Conservation (phyloP, 2,888 invertebrate genomes). For the Ashinkailepas kermadecensis region DNA sequence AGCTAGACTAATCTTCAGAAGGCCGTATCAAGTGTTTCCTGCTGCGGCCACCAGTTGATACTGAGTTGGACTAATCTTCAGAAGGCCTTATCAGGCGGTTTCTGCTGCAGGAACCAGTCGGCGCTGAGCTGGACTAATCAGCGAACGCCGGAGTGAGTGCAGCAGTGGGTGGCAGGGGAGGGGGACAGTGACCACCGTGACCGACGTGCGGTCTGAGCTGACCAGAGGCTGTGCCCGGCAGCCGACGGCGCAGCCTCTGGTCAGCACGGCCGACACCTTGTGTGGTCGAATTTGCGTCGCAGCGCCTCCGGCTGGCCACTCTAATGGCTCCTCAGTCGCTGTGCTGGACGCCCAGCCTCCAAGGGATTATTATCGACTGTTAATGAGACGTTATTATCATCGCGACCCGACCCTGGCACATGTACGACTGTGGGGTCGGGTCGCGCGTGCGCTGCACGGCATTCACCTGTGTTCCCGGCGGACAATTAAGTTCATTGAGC, state of each 20-base stretch:
- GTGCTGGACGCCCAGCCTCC: not conserved
- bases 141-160: too few species aligned
- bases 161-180: too few species aligned
- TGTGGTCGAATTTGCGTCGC: not conserved
- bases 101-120: too few species aligned
- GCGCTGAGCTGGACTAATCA: too few species aligned
- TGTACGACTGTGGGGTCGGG: not conserved
- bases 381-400: slow-evolving; percentile 13
- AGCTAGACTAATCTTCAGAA: too few species aligned
- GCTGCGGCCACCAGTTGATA: too few species aligned
- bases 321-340: not conserved
- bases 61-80: too few species aligned
- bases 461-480: not conserved
- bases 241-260: not conserved
- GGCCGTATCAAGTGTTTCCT: too few species aligned
- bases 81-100: too few species aligned
- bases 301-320: not conserved
- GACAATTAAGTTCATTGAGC: not conserved
- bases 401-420: not conserved
- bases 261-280: not conserved
- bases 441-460: not conserved
- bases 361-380: not conserved
- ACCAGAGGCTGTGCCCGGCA: too few species aligned
- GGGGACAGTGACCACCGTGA: too few species aligned
- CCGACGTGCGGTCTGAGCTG: too few species aligned